Conservation (phyloP, 2,113 vertebrate species). For the Paradisaea rubra region DNA sequence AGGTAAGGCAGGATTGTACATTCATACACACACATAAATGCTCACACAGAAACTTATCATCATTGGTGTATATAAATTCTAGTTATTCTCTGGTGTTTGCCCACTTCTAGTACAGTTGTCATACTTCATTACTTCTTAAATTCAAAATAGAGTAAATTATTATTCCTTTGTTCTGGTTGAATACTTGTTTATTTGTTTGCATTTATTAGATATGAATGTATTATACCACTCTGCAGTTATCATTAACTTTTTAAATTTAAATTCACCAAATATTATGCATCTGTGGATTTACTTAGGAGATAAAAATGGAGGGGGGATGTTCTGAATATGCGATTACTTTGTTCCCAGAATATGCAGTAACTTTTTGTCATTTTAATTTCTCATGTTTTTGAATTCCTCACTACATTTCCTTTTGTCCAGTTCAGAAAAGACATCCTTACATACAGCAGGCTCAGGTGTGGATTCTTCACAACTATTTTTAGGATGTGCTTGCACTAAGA, state of each 20-base stretch:
- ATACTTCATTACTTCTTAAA: not conserved
- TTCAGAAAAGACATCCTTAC: not conserved
- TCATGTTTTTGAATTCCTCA: not conserved
- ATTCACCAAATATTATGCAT: not conserved
- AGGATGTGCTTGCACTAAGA: not conserved
- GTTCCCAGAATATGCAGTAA: not conserved
- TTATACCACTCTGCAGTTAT: not conserved
- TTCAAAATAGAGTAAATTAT: not conserved
- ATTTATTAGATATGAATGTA: not conserved
- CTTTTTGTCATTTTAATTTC: not conserved
- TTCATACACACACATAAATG: not conserved
- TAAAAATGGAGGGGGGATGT: rapidly evolving
- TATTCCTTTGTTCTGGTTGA: not conserved
- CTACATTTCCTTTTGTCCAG: not conserved
- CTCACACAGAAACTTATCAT: not conserved
- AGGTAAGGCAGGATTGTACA: not conserved
- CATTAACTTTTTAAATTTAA: not conserved
- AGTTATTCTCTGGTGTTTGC: not conserved
- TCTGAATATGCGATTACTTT: not conserved
- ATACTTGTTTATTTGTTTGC: not conserved
- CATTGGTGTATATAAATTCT: not conserved
- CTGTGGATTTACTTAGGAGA: not conserved
- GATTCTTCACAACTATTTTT: not conserved
- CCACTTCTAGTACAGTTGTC: not conserved
- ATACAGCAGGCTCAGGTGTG: not conserved